Percentiles rank a stretch among this genome's conserved stretches.
phyloP scores from a whole-genome alignment of 2,113 vertebrate species.

The Scytalopus superciliaris region DNA sequence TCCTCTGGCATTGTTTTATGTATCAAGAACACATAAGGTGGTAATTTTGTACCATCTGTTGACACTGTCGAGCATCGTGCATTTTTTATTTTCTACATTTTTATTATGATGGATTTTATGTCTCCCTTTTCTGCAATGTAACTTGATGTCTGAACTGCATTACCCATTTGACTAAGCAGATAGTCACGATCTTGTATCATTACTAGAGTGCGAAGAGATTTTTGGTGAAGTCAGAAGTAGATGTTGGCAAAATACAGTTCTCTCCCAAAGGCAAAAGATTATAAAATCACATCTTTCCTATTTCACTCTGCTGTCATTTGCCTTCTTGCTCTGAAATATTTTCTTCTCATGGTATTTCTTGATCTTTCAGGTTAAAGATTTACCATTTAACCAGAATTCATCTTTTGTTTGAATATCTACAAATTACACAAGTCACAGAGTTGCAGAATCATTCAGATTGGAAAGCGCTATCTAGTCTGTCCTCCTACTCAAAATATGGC shows the following conservation, averaged over 20 bases:
- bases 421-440: background rate
- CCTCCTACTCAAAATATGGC: background rate
- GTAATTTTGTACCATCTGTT: background rate
- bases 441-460: background rate
- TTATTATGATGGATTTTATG: background rate
- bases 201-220: background rate
- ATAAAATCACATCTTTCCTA: background rate
- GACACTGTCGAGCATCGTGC: background rate
- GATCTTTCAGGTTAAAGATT: background rate
- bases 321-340: background rate
- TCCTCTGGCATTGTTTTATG: background rate
- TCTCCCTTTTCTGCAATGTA: background rate
- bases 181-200: background rate
- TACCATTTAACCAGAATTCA: background rate
- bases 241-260: background rate
- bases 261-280: background rate
- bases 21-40: background rate
- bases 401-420: background rate
- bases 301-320: background rate
- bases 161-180: background rate
- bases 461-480: background rate
- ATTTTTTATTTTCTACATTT: background rate
- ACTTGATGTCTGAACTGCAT: background rate
- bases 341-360: background rate
- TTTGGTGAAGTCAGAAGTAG: background rate